Conservation (phyloP, 2,113 vertebrate genomes). For the Camelus bactrianus region DNA sequence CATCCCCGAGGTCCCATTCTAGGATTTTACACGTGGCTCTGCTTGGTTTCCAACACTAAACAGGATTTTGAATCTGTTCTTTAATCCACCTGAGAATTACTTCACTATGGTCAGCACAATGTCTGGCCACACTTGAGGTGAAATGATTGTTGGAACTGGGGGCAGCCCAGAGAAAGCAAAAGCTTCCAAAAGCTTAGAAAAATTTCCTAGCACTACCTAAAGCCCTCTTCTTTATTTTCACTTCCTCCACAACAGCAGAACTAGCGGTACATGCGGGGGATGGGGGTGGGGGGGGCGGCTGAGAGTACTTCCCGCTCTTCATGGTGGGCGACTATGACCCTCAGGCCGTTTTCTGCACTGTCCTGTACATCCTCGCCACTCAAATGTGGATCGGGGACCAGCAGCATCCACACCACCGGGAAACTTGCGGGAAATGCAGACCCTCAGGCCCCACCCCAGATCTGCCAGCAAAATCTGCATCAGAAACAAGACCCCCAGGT, state of each 20-base stretch:
- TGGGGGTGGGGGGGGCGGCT: too few species aligned
- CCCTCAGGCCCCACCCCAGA: background rate
- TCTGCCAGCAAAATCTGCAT: background rate
- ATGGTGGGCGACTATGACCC: accelerated
- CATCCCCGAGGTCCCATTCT: accelerated
- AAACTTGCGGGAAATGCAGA: background rate
- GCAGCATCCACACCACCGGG: accelerated
- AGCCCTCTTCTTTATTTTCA: background rate
- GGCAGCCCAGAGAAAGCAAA: background rate
- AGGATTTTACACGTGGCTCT: background rate
- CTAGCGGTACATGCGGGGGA: accelerated
- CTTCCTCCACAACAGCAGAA: background rate
- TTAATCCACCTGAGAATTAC: background rate
- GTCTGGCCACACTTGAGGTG: background rate
- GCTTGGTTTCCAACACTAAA: background rate
- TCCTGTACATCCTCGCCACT: background rate
- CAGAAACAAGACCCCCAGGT: background rate
- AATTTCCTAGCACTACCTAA: background rate
- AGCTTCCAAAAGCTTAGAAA: background rate
- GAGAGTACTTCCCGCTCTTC: background rate
- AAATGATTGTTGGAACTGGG: background rate
- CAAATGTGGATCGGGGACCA: background rate
- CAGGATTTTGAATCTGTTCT: background rate
- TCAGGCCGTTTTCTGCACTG: background rate
- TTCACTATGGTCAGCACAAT: background rate